A percentile compares a stretch with the other conserved stretches of the same genome.
phyloP scores from a whole-genome alignment of 23 tunicate genomes.

The Trididemnum clinides region DNA sequence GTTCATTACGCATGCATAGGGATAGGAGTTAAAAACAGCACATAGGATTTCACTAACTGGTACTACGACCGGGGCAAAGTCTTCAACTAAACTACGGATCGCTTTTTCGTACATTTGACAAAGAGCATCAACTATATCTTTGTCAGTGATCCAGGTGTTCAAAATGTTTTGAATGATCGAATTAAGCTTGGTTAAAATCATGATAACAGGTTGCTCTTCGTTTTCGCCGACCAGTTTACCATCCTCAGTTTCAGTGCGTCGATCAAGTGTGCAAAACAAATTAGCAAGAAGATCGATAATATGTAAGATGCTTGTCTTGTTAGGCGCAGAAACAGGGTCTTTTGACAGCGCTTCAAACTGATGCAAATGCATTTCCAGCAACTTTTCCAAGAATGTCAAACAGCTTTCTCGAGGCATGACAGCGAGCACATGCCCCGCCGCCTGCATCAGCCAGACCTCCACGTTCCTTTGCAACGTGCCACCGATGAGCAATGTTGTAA shows the following conservation, averaged over 20 bases:
- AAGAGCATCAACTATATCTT: slow-evolving; percentile 39
- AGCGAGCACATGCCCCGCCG: slow-evolving; percentile 85
- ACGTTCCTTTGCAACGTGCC: slow-evolving; percentile 59
- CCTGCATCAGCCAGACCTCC: slow-evolving; percentile 89
- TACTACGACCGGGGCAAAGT: slow-evolving; percentile 44
- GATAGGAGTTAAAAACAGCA: slow-evolving; percentile 54
- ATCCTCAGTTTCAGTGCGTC: slow-evolving; percentile 56
- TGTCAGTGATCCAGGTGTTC: slow-evolving; percentile 63
- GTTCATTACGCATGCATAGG: slow-evolving; percentile 68
- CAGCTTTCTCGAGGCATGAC: slow-evolving; percentile 62
- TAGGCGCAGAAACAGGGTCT: slow-evolving; percentile 67
- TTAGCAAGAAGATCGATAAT: slow-evolving; percentile 70
- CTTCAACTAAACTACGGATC: slow-evolving; percentile 67
- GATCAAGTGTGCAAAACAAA: slow-evolving; percentile 78
- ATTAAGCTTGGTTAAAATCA: slow-evolving; percentile 57
- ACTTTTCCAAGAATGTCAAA: slow-evolving; percentile 55
- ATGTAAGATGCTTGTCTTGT: slow-evolving; percentile 75
- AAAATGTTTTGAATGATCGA: slow-evolving; percentile 66
- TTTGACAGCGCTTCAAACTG: slow-evolving; percentile 74
- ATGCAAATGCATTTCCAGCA: slow-evolving; percentile 63
- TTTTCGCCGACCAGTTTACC: slow-evolving; percentile 41
- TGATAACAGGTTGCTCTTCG: slow-evolving; percentile 56
- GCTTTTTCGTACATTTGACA: slow-evolving; percentile 83
- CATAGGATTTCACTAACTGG: slow-evolving; percentile 70
- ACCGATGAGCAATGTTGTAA: slow-evolving; percentile 31